phyloP scores from a whole-genome alignment of 2,888 invertebrate genomes.

The Incurvaria masculella region DNA sequence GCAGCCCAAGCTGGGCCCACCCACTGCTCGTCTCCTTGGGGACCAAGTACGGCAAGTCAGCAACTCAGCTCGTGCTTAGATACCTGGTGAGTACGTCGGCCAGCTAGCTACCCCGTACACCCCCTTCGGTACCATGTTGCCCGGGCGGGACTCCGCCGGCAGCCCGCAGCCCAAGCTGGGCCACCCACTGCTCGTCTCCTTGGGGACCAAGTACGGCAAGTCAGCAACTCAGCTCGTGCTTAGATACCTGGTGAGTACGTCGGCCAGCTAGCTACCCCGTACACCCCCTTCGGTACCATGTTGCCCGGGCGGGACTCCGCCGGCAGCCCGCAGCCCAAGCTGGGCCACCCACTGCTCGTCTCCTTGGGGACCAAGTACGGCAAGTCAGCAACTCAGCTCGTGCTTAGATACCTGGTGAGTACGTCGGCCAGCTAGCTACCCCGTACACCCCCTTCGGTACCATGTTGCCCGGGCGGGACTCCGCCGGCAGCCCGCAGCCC shows the following conservation, averaged over 20 bases:
- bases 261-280: no score
- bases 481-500: constrained; percentile 45
- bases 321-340: constrained; percentile 49
- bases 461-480: constrained; percentile 42
- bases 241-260: constrained; percentile 59
- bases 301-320: constrained; percentile 42
- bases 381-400: constrained; percentile 62
- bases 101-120: constrained; percentile 60
- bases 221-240: constrained; percentile 61
- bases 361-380: constrained; percentile 60
- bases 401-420: constrained; percentile 59
- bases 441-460: constrained; percentile 68
- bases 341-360: constrained; percentile 49
- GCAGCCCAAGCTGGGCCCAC: constrained; percentile 30
- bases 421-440: no score
- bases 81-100: constrained; percentile 36
- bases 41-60: constrained; percentile 36
- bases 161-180: constrained; percentile 51
- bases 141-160: constrained; percentile 34
- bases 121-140: constrained; percentile 61
- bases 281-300: constrained; percentile 63
- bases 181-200: constrained; percentile 50
- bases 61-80: constrained; percentile 39
- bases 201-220: constrained; percentile 62
- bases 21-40: constrained; percentile 30